These are phyloP conservation scores for Melinaea menophilus DNA, from an alignment of 2,888 invertebrate species.

Conservation along the genomic window DNA sequence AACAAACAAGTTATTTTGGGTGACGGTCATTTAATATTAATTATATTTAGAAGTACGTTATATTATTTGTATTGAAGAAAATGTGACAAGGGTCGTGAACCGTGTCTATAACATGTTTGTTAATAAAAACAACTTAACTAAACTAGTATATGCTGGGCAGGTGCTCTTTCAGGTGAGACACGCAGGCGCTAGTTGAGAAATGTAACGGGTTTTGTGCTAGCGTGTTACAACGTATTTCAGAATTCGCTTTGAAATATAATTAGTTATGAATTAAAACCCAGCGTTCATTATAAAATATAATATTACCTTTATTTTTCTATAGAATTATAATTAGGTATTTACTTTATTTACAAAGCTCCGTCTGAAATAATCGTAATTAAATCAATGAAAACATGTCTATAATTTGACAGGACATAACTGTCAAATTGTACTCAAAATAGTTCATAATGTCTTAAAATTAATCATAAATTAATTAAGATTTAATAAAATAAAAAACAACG, in stretches of 20 bases:
- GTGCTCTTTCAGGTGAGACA: constrained; percentile 29
- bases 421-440: no score
- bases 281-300: constrained; percentile 1
- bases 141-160: constrained; percentile 30
- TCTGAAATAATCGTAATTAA: no score
- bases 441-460: no score
- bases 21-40: no score
- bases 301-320: background rate
- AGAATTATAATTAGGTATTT: no score
- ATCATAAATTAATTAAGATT: no score
- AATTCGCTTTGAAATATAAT: background rate
- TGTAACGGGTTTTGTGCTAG: constrained; percentile 14
- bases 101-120: constrained; percentile 21
- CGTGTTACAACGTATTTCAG: constrained; percentile 15
- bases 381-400: no score
- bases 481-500: no score
- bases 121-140: constrained; percentile 22
- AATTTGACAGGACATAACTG: no score
- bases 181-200: constrained; percentile 26
- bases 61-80: background rate
- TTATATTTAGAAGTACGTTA: background rate
- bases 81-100: constrained; percentile 7
- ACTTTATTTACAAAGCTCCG: no score
- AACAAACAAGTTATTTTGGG: background rate
- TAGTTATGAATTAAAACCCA: background rate